These are phyloP conservation scores for Phymatocera aterrima DNA, from an alignment of 2,888 invertebrate species.

Conservation along the genomic window DNA sequence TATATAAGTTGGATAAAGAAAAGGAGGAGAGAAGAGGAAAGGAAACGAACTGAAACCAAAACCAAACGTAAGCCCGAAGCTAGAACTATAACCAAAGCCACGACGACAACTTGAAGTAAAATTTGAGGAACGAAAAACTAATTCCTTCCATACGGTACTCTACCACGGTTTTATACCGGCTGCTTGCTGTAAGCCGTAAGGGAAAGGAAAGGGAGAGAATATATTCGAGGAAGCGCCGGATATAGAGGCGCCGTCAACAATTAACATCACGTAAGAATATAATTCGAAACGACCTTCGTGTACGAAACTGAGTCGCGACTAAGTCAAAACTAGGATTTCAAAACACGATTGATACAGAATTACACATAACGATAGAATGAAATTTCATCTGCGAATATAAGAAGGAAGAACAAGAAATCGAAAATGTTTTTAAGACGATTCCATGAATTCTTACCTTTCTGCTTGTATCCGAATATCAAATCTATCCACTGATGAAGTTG, in stretches of 20 bases:
- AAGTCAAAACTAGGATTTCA: background rate
- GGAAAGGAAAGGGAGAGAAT: conserved; percentile 43
- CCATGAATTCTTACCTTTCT: conserved; percentile 82
- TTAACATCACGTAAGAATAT: conserved; percentile 68
- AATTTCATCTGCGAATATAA: too few relatives aligned
- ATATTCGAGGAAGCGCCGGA: conserved; percentile 73
- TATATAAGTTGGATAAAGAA: background rate
- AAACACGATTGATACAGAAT: background rate
- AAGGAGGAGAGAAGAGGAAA: conserved; percentile 44
- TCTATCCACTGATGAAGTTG: conserved; percentile 99
- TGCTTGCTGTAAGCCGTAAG: background rate
- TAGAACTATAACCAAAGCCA: background rate
- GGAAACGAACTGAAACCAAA: conserved; percentile 49
- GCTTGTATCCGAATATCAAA: conserved; percentile 99
- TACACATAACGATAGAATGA: too few relatives aligned
- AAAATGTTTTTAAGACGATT: too few relatives aligned
- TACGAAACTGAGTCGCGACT: conserved; percentile 8
- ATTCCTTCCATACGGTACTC: conserved; percentile 71
- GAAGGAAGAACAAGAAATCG: too few relatives aligned
- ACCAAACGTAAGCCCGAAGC: background rate
- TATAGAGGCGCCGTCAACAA: conserved; percentile 73
- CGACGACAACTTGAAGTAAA: conserved; percentile 5
- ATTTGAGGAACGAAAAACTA: conserved; percentile 66
- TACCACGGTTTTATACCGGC: conserved; percentile 25
- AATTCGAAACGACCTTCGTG: conserved; percentile 65